Conservation (phyloP, 2,113 vertebrate species). For the Phrynosoma platyrhinos region DNA sequence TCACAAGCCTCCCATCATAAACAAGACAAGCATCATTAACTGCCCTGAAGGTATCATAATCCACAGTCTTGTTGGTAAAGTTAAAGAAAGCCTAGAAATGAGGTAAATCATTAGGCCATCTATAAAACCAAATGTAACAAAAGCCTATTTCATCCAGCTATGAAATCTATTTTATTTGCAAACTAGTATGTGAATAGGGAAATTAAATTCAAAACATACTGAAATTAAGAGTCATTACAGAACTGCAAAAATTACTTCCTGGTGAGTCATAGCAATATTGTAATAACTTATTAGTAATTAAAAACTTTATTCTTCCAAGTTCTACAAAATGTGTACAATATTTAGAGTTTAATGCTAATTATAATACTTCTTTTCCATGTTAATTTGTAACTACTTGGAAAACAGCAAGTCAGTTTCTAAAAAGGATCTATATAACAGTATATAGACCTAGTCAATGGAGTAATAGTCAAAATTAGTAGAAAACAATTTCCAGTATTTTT, state of each 20-base stretch:
- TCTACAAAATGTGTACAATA: neutral
- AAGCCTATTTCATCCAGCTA: neutral
- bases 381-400: neutral
- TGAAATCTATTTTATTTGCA: neutral
- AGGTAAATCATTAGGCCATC: constrained; percentile 12
- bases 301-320: neutral
- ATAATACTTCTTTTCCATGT: constrained; percentile 5
- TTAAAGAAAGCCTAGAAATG: constrained; percentile 86
- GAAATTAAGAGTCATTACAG: neutral
- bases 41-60: constrained; percentile 84
- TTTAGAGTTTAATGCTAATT: neutral
- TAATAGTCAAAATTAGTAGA: neutral
- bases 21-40: constrained; percentile 86
- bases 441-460: neutral
- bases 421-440: neutral
- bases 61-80: constrained; percentile 83
- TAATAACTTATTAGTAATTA: neutral
- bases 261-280: constrained; percentile 1
- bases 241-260: neutral
- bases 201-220: constrained; percentile 16
- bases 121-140: neutral
- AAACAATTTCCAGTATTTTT: neutral
- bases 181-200: constrained; percentile 14
- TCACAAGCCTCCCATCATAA: constrained; percentile 88
- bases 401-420: neutral